Conservation (phyloP, 1,140 invertebrate genomes). For the Centruroides sculpturatus region DNA sequence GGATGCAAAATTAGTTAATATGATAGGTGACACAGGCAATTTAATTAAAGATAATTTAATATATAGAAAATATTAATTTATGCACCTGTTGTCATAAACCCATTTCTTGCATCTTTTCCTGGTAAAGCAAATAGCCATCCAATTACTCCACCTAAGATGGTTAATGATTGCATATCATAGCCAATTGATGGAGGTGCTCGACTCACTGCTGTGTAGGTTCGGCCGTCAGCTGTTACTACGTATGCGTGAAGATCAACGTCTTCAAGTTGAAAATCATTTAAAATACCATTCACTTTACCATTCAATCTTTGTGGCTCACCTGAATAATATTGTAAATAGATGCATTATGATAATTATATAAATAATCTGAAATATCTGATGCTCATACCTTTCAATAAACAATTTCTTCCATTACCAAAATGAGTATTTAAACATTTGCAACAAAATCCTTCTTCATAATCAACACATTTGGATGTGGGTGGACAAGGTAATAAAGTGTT, state of each 20-base stretch:
- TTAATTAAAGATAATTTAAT: no score
- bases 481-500: conserved; percentile 17
- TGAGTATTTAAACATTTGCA: conserved; percentile 63
- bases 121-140: conserved; percentile 86
- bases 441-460: conserved; percentile 67
- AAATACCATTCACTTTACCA: conserved; percentile 59
- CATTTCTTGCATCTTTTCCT: conserved; percentile 54
- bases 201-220: conserved; percentile 80
- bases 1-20: no score
- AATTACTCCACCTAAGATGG: conserved; percentile 59
- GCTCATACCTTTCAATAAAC: conserved; percentile 56
- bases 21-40: no score
- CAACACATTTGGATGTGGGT: conserved; percentile 51
- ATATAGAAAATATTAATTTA: no score
- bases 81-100: conserved; percentile 61
- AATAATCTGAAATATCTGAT: background rate
- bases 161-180: conserved; percentile 58
- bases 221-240: conserved; percentile 70
- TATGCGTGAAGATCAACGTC: conserved; percentile 82
- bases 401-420: conserved; percentile 82
- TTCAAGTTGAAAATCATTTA: conserved; percentile 58
- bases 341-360: no score
- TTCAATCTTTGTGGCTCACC: conserved; percentile 66
- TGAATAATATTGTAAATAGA: conserved; percentile 22
- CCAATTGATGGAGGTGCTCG: conserved; percentile 55